These are phyloP conservation scores for Eumaeus atala DNA, from an alignment of 1,140 invertebrate genomes.

Conservation along the genomic window DNA sequence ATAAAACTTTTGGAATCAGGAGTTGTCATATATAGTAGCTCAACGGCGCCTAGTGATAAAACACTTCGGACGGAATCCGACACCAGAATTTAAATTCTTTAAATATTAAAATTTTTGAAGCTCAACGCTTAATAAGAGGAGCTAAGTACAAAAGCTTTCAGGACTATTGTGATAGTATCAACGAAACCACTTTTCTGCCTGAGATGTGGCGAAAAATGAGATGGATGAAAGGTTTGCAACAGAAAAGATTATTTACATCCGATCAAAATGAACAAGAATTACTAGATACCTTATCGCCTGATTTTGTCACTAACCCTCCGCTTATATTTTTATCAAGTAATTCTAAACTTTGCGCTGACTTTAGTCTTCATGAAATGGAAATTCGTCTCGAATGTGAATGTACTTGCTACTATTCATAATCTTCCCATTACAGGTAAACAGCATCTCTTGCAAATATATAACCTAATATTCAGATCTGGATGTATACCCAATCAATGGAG, in stretches of 20 bases:
- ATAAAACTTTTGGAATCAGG: conserved; percentile 5
- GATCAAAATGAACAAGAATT: not conserved
- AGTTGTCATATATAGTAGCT: not conserved
- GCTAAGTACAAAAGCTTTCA: not conserved
- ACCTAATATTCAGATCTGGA: not conserved
- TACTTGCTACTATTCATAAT: conserved; percentile 9
- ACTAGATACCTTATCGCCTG: not conserved
- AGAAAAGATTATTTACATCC: too few relatives aligned
- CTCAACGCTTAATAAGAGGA: conserved; percentile 9
- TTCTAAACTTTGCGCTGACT: not conserved
- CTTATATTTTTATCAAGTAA: not conserved
- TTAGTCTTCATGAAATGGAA: too few relatives aligned
- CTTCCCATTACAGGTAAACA: conserved; percentile 1
- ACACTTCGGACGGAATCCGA: conserved; percentile 12
- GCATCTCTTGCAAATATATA: not conserved
- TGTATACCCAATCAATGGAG: not conserved
- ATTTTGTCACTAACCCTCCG: not conserved
- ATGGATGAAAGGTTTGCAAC: not conserved
- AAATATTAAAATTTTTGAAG: not conserved
- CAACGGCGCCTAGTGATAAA: conserved; percentile 9
- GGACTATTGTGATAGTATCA: too few relatives aligned
- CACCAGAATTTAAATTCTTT: not conserved
- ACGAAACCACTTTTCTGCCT: not conserved
- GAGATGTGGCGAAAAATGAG: conserved; percentile 7
- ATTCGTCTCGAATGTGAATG: not conserved